Evolutionary conservation across 2,888 invertebrate genomes (phyloP), one percentile per base, ranked within the genome.

Genomic region (Notocelia uddmanniana): DNA sequence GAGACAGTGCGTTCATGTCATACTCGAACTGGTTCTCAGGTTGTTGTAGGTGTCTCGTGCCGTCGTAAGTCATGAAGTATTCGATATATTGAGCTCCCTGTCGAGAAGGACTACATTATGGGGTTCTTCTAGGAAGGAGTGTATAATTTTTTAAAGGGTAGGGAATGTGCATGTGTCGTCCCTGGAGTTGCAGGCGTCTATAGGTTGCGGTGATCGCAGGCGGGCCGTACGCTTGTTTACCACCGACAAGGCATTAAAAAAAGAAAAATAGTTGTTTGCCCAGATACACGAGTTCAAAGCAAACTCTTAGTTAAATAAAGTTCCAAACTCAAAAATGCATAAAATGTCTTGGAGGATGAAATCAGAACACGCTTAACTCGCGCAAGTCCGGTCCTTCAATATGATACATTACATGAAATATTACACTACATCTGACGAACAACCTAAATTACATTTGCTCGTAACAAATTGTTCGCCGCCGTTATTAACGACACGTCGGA

Each of bases 1-100:
- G 75, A 76, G 77, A 78, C 75, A 78, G 76, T 77, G 76, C 75
- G 70, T 64, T 66, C 71, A 60, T 73, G 73, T 73, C 71, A 69
- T 48, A 45, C 19, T 18, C 19, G 2, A 37, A 23, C 54, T 60
- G 19, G 66, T 31, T 59, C 45, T 19, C 45, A 26, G 11, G n/a
- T 50, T 50, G n/a, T n/a, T n/a, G 45, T 45, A n/a, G 45, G n/a
- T 45, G n/a, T n/a, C n/a, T 45, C n/a, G 15, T 41, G 15, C n/a
- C 15, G n/a, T 45, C 6, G 45, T n/a, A n/a, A 45, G n/a, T 45
- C n/a, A 31, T 31, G 8, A 31, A 6, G n/a, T 45, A 8, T 45
- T 45, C 8, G n/a, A 45, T 45, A n/a, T 6, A n/a, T 6, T n/a
- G n/a, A n/a, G n/a, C n/a, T n/a, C n/a, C n/a, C n/a, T n/a, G n/a